Conservation (phyloP, 2,113 vertebrate genomes). For the Dasypus novemcinctus region DNA sequence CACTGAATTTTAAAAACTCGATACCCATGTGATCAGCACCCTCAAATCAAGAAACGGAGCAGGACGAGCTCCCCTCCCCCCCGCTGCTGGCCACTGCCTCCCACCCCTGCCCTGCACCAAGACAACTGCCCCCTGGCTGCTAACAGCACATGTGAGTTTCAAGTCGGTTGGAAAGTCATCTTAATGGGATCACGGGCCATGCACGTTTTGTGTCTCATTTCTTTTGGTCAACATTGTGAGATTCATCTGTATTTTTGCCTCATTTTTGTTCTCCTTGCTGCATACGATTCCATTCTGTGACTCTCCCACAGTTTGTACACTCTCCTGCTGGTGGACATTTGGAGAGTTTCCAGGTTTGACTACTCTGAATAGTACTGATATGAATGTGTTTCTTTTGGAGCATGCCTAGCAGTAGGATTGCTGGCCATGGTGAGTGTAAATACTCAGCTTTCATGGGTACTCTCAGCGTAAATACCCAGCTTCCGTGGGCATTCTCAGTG, state of each 20-base stretch:
- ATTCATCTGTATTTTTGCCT: neutral
- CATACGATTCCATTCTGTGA: neutral
- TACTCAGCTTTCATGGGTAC: neutral
- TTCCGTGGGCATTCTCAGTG: neutral
- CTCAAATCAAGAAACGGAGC: neutral
- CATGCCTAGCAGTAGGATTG: neutral
- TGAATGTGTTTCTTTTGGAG: neutral
- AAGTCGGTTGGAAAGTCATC: neutral
- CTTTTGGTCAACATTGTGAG: no score
- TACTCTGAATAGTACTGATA: neutral
- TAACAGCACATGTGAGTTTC: neutral
- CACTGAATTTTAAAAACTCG: no score
- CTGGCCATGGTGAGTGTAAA: neutral
- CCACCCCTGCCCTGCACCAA: neutral
- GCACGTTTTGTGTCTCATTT: neutral
- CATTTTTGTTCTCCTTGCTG: neutral
- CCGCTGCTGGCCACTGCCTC: no score
- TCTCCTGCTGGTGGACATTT: neutral
- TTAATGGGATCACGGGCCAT: no score
- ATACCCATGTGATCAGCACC: neutral
- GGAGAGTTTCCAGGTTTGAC: neutral
- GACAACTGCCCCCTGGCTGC: neutral
- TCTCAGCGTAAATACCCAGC: neutral
- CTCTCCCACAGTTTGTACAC: neutral
- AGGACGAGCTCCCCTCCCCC: fast-evolving